These are phyloP conservation scores for Lagenorhynchus albirostris DNA, from an alignment of 2,113 vertebrate genomes.

Conservation along the genomic window DNA sequence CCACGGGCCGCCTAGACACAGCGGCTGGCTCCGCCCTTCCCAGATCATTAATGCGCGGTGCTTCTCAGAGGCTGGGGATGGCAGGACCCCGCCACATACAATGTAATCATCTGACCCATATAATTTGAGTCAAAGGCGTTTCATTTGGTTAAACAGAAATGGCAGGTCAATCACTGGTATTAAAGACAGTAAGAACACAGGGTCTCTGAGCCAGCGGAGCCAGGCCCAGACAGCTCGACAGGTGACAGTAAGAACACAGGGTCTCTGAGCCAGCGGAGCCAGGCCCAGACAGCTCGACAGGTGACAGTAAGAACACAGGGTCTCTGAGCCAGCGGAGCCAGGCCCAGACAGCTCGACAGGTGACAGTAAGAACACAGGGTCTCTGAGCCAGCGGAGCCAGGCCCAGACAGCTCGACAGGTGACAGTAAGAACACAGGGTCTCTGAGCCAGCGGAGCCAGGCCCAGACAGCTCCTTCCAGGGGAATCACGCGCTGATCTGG, in stretches of 20 bases:
- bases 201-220: not conserved
- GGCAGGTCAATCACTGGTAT: not conserved
- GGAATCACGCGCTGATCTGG: not conserved
- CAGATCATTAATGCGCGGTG: rapidly evolving
- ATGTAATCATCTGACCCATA: rapidly evolving
- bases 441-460: not conserved
- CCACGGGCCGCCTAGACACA: too few species aligned
- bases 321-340: not conserved
- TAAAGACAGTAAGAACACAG: not conserved
- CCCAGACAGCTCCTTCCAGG: not conserved
- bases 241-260: not conserved
- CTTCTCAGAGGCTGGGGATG: not conserved
- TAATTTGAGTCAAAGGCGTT: not conserved
- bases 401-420: too few species aligned
- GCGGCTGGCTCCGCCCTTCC: not conserved
- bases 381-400: not conserved
- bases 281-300: too few species aligned
- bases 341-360: too few species aligned
- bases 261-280: not conserved
- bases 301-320: not conserved
- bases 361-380: not conserved
- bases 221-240: not conserved
- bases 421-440: too few species aligned
- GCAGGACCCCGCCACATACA: too few species aligned
- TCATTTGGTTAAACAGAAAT: not conserved